Percentiles rank a stretch among this genome's conserved stretches.
Conservation (phyloP, 2,113 vertebrate species). For the Corythornis madagascariensis region DNA sequence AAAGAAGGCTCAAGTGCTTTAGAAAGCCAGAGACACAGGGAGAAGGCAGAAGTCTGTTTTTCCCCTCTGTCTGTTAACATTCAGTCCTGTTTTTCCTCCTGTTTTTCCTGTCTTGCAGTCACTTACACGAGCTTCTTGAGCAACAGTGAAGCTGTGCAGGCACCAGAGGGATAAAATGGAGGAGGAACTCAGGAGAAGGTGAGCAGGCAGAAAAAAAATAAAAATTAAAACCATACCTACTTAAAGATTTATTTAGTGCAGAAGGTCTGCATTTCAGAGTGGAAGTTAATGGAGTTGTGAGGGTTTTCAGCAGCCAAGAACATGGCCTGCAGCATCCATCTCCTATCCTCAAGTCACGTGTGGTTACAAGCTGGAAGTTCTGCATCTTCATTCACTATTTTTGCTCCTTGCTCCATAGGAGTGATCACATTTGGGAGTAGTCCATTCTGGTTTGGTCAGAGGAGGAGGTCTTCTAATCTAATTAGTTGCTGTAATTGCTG, state of each 20-base stretch:
- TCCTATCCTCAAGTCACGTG: neutral
- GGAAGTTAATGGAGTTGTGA: neutral
- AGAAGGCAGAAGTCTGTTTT: neutral
- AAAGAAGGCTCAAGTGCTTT: neutral
- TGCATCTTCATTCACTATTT: neutral
- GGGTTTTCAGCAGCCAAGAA: neutral
- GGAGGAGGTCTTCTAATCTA: neutral
- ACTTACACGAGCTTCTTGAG: neutral
- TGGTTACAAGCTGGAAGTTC: neutral
- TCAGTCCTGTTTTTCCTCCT: neutral
- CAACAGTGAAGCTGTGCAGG: neutral
- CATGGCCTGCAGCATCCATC: neutral
- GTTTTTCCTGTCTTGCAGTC: neutral
- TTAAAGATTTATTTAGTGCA: neutral
- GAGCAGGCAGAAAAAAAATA: neutral
- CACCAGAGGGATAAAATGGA: neutral
- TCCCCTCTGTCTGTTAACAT: neutral
- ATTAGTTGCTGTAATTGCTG: neutral
- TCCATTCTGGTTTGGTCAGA: neutral
- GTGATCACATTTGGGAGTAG: neutral
- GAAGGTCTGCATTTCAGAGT: neutral
- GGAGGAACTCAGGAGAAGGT: neutral
- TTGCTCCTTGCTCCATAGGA: neutral
- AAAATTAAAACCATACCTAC: neutral
- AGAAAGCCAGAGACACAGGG: neutral